Conservation (phyloP, 2,113 vertebrate genomes). For the Siniperca knerii region DNA sequence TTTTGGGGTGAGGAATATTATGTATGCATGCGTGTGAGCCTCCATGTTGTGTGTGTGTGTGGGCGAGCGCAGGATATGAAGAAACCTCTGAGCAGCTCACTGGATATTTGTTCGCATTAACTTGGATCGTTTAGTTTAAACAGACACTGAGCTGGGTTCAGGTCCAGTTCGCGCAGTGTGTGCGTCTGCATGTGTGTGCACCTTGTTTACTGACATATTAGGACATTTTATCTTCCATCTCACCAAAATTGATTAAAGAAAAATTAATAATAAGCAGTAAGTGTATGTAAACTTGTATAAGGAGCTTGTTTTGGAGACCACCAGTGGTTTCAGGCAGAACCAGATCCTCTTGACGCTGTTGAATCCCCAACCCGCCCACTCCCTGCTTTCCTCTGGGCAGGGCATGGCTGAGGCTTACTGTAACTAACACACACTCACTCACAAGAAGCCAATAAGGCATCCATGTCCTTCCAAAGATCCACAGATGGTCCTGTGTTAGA, state of each 20-base stretch:
- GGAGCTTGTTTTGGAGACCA: slow-evolving; percentile 49
- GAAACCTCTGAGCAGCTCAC: slow-evolving; percentile 73
- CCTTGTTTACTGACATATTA: slow-evolving; percentile 38
- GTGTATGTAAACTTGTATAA: slow-evolving; percentile 3
- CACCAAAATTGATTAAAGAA: slow-evolving; percentile 28
- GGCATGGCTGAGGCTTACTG: slow-evolving; percentile 48
- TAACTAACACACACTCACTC: slow-evolving; percentile 45
- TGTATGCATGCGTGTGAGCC: slow-evolving; percentile 8
- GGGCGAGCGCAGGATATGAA: slow-evolving; percentile 79
- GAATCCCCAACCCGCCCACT: slow-evolving; percentile 49
- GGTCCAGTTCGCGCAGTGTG: slow-evolving; percentile 53
- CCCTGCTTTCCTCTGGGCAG: slow-evolving; percentile 51
- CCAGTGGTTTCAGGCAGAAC: slow-evolving; percentile 44
- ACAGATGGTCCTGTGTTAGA: slow-evolving; percentile 64
- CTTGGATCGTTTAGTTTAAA: slow-evolving; percentile 81
- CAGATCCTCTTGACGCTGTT: slow-evolving; percentile 29
- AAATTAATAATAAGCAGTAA: slow-evolving; percentile 1
- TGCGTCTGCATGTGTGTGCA: slow-evolving; percentile 15
- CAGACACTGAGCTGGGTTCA: slow-evolving; percentile 75
- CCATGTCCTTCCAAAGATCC: slow-evolving; percentile 45
- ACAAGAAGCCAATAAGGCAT: slow-evolving; percentile 57
- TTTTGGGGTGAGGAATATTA: slow-evolving; percentile 32
- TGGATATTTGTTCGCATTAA: slow-evolving; percentile 81
- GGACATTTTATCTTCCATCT: slow-evolving; percentile 19
- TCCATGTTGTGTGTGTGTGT: slow-evolving; percentile 65